Evolutionary conservation across 2,113 vertebrate species (phyloP), one percentile per base, ranked within the genome.

Genomic region (Sula dactylatra): DNA sequence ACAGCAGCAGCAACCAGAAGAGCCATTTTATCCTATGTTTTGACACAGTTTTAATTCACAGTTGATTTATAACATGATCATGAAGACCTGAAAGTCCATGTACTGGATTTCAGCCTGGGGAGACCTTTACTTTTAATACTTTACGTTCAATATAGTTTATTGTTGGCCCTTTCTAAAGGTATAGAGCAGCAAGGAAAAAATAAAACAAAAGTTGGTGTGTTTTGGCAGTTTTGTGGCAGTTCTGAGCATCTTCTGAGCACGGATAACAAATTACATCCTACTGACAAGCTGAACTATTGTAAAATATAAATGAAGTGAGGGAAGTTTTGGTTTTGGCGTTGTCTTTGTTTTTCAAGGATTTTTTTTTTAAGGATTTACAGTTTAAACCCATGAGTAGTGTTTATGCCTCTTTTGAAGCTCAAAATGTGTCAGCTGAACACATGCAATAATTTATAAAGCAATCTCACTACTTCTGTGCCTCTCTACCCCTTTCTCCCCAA

Each of bases 41-140:
- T 96, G 96, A 91, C 96, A 97, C 93, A 86, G 91, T 97, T 97
- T 97, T 98, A 97, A 97, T 97, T 96, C 97, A 85, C 47, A 73
- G n/a, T 85, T 94, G 93, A 97, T 97, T 97, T 96, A 90, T 93
- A 71, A 92, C 90, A 61, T 50, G 81, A 78, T 84, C 59, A 7
- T 64, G 76, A 97, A 82, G 77, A 91, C 56, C 77, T 89, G 88
- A 90, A 92, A 94, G 88, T 96, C 82, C 86, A 94, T 65, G 88
- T 58, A 66, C 93, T 89, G 49, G 66, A 71, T 92, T 91, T 95
- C 93, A 97, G 91, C 86, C 94, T 85, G 72, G 61, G 74, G 89
- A 97, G 44, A 90, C 91, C 52, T 54, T 74, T 72, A 27, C 36
- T 89, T 94, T 87, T 88, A 93, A 95, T 65, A 89, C 72, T 94